Percentiles rank a stretch among this genome's conserved stretches.
These are phyloP conservation scores for Chelon auratus DNA, from an alignment of 2,797 vertebrate genomes.

Conservation along the genomic window DNA sequence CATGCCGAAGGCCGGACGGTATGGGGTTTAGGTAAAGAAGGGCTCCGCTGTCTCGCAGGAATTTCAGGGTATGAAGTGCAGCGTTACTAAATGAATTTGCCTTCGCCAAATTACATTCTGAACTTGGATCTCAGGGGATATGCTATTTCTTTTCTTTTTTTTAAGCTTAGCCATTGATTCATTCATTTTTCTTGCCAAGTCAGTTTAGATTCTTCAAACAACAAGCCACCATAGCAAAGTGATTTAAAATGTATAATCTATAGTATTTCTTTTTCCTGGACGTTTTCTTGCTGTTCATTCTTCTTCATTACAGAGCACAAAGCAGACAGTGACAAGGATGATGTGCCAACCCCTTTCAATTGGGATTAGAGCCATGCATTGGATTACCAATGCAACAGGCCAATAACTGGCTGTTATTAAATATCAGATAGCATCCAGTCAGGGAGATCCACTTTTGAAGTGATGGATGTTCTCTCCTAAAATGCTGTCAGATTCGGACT, in stretches of 20 bases:
- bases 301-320: constrained; percentile 32
- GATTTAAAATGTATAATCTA: constrained; percentile 36
- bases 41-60: constrained; percentile 36
- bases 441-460: neutral
- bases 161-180: constrained; percentile 25
- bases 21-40: constrained; percentile 43
- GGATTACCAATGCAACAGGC: constrained; percentile 5
- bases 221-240: constrained; percentile 35
- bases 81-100: constrained; percentile 65
- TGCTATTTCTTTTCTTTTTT: constrained; percentile 13
- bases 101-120: constrained; percentile 57
- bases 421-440: constrained; percentile 12
- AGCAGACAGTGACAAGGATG: constrained; percentile 16
- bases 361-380: constrained; percentile 4
- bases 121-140: constrained; percentile 38
- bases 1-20: constrained; percentile 33
- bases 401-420: constrained; percentile 24
- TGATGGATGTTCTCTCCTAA: constrained; percentile 28
- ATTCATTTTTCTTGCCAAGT: constrained; percentile 49
- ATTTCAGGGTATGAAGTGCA: constrained; percentile 53
- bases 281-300: constrained; percentile 23
- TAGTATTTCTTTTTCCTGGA: neutral
- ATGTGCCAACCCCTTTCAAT: neutral
- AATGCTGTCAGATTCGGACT: neutral
- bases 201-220: constrained; percentile 48